phyloP scores from a whole-genome alignment of 2,797 vertebrate genomes.

The Poeciliopsis turneri region DNA sequence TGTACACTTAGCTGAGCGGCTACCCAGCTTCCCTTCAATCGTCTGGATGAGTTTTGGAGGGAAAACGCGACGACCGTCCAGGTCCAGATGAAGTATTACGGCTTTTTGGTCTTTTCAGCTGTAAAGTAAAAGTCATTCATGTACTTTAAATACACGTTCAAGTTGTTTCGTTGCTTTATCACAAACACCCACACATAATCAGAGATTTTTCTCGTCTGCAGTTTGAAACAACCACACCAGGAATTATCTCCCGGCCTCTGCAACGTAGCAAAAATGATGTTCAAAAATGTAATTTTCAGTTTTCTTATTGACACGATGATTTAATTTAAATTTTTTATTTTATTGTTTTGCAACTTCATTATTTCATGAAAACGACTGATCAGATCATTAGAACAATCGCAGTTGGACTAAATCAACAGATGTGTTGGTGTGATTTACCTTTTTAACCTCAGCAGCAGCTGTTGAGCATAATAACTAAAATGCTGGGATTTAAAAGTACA shows the following conservation, averaged over 20 bases:
- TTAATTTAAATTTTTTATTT: too few species aligned
- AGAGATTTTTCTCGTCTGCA: background rate
- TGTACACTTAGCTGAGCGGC: conserved; percentile 13
- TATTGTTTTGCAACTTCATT: background rate
- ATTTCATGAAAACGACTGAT: background rate
- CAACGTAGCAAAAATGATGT: background rate
- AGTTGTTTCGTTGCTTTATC: background rate
- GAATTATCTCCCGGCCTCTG: background rate
- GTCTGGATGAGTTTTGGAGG: background rate
- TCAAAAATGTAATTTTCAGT: background rate
- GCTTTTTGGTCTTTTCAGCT: background rate
- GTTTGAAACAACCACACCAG: background rate
- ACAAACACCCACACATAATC: background rate
- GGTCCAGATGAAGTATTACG: background rate
- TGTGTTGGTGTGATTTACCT: background rate
- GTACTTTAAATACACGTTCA: background rate
- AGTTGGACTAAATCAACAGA: background rate
- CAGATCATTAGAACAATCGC: background rate
- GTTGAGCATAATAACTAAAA: background rate
- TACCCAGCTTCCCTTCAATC: background rate
- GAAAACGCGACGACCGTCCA: background rate
- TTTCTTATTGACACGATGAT: background rate
- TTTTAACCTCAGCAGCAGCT: background rate
- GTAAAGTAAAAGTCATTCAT: background rate
- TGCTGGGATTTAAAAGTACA: background rate